phyloP scores from a whole-genome alignment of 2,888 invertebrate genomes.

The Phyto melanocephala region DNA sequence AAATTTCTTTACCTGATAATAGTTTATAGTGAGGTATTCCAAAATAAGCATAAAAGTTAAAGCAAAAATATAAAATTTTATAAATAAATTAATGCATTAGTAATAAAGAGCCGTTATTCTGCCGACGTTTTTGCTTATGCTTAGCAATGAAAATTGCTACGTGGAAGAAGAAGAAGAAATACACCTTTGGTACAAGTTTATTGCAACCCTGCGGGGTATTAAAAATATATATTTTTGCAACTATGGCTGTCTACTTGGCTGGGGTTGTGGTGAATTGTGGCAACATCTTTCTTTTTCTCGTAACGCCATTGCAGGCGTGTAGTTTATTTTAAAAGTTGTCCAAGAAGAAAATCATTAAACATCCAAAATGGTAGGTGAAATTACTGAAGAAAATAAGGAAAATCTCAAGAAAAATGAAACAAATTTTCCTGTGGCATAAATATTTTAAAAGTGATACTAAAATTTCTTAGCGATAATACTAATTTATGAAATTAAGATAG shows the following conservation, averaged over 20 bases:
- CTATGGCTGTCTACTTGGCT: neutral
- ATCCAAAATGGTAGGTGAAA: conserved; percentile 79
- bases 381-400: conserved; percentile 57
- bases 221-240: neutral
- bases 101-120: too few relatives aligned
- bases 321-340: conserved; percentile 84
- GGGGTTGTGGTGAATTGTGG: conserved; percentile 52
- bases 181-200: too few relatives aligned
- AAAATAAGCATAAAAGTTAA: too few relatives aligned
- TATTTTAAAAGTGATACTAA: conserved; percentile 49
- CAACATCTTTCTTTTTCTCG: conserved; percentile 84
- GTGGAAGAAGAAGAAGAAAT: too few relatives aligned
- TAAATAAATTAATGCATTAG: too few relatives aligned
- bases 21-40: too few relatives aligned
- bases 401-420: neutral
- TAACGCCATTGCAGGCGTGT: conserved; percentile 94
- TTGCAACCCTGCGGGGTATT: too few relatives aligned
- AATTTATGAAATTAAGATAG: conserved; percentile 58
- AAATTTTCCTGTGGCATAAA: conserved; percentile 39
- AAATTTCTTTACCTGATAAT: too few relatives aligned
- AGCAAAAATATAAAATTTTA: too few relatives aligned
- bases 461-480: conserved; percentile 32
- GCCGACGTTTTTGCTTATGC: too few relatives aligned
- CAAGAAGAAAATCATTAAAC: conserved; percentile 86
- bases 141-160: too few relatives aligned